Evolutionary conservation across 2,888 invertebrate species (phyloP), one percentile per base, ranked within the genome.

Genomic region (Stenchaetothrips biformis): DNA sequence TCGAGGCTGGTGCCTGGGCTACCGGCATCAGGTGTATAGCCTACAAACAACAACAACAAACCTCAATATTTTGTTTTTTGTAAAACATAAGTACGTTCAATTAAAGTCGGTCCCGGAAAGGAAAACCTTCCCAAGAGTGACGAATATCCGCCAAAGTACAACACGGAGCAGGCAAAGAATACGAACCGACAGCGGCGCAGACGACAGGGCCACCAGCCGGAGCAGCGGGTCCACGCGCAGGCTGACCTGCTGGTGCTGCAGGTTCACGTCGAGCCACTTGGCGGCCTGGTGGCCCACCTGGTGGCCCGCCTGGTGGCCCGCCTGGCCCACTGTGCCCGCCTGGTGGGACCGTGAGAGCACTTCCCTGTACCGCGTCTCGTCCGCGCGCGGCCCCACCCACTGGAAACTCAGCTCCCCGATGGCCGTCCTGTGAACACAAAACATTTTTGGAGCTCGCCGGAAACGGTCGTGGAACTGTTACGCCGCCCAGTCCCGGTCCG

Each of bases 211-310:
- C 25, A 74, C 21, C 67, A 74, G 21, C 21, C 25, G 67, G 21
- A 74, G 67, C 21, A 25, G 7, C 21, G 67, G 67, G 21, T 74
- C 67, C 25, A 25, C 25, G 67, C 67, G 67, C 9, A 74, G 67
- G 67, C 25, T 74, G 21, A 74, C 25, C 13, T 59, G 59, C 59
- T 59, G 59, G 67, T 74, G 67, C 67, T 25, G 67, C 25, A 74
- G 67, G 67, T 74, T 74, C 9, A 74, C 67, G 21, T 74, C 67
- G 2, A 74, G 67, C 67, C 67, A 74, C 67, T 74, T 74, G 67
- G 67, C n/a, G 67, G 13, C 53, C 21, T 37, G 37, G 37, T 37
- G 37, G 37, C 37, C 37, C 2, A 1, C 37, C 37, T 37, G 37
- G 37, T 37, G 37, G 37, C n/a, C 67, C 21, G 21, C 67, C 67